These are phyloP conservation scores for Ursus arctos DNA, from an alignment of 2,113 vertebrate species.

Conservation along the genomic window DNA sequence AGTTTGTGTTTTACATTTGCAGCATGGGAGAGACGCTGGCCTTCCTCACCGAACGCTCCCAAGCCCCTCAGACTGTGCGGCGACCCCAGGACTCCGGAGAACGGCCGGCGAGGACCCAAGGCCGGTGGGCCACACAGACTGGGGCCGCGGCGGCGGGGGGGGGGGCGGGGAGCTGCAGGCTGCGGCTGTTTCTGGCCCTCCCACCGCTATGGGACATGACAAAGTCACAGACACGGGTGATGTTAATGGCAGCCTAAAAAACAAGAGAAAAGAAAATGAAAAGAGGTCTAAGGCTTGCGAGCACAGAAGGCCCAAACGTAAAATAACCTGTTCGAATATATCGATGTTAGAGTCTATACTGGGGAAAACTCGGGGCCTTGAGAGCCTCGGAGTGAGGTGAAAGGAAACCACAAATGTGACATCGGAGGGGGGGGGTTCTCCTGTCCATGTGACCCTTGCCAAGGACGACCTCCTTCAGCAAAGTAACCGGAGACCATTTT, in stretches of 20 bases:
- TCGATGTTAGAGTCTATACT: too few relatives aligned
- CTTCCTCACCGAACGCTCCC: neutral
- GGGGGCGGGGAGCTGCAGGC: neutral
- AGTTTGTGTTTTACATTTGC: neutral
- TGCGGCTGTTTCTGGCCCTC: neutral
- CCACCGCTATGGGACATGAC: neutral
- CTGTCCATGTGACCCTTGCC: neutral
- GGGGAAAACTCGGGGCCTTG: too few relatives aligned
- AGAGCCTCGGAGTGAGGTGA: neutral
- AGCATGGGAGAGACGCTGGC: neutral
- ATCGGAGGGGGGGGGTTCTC: neutral
- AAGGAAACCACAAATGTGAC: neutral
- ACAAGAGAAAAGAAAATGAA: neutral
- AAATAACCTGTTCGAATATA: neutral
- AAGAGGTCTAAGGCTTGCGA: neutral
- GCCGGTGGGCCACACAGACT: fast-evolving
- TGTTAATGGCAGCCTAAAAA: neutral
- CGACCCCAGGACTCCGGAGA: neutral
- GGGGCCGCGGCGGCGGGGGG: neutral
- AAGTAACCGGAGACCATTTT: neutral
- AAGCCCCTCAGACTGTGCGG: neutral
- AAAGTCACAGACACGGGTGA: neutral
- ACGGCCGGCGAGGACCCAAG: neutral
- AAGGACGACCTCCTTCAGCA: neutral
- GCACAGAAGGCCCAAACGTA: neutral